Percentiles rank a stretch among this genome's conserved stretches.
These are phyloP conservation scores for Chelonia mydas DNA, from an alignment of 2,797 vertebrate species.

Conservation along the genomic window DNA sequence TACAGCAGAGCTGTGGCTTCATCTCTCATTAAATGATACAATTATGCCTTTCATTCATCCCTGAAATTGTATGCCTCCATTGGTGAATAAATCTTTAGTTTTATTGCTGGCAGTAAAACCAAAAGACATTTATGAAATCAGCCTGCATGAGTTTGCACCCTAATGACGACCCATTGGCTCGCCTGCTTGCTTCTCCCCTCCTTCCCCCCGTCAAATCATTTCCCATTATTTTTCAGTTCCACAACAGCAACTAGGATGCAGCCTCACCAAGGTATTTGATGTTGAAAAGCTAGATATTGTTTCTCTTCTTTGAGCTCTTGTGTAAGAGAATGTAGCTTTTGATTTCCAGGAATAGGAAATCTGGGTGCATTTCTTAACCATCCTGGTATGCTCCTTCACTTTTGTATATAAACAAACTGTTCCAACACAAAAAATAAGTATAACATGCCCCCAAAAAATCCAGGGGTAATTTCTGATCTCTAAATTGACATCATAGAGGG, in stretches of 20 bases:
- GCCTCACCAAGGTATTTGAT: not conserved
- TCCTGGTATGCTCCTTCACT: not conserved
- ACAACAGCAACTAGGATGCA: rapidly evolving
- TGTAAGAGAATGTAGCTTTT: not conserved
- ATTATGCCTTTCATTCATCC: slow-evolving; percentile 60
- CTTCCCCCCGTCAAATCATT: not conserved
- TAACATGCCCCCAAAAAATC: not conserved
- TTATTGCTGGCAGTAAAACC: slow-evolving; percentile 44
- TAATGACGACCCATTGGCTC: not conserved
- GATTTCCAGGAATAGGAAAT: not conserved
- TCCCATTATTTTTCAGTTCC: not conserved
- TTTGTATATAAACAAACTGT: not conserved
- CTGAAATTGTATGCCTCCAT: slow-evolving; percentile 36
- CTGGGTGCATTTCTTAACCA: not conserved
- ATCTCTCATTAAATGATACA: slow-evolving; percentile 38
- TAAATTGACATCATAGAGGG: not conserved
- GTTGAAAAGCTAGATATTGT: not conserved
- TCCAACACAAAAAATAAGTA: not conserved
- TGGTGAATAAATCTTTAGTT: slow-evolving; percentile 42
- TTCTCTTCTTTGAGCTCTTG: not conserved
- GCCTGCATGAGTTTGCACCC: not conserved
- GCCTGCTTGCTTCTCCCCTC: not conserved
- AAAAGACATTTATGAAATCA: slow-evolving; percentile 33
- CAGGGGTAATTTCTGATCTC: not conserved
- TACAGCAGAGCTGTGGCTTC: slow-evolving; percentile 24